Evolutionary conservation across 2,888 invertebrate genomes (phyloP).

Genomic region (Cryptops parisi): DNA sequence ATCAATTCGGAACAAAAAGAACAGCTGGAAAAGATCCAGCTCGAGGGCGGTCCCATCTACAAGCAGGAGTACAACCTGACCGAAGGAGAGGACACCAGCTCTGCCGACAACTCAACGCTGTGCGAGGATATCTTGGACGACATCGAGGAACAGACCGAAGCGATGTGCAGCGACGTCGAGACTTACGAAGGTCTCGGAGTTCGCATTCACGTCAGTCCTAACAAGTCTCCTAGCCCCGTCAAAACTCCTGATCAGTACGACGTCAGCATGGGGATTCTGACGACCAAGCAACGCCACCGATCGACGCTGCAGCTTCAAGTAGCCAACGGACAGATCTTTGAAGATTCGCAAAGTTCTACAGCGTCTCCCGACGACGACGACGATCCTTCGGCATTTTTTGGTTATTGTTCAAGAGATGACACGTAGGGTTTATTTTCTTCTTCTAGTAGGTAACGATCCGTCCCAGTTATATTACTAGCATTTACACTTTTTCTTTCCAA

Average conservation of each 20-base stretch:
- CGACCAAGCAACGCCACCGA: conserved; percentile 9
- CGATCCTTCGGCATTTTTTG: too few species aligned
- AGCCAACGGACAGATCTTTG: conserved; percentile 17
- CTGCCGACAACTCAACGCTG: conserved; percentile 21
- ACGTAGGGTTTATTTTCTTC: too few species aligned
- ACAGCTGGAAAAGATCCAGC: conserved; percentile 12
- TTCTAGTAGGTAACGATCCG: too few species aligned
- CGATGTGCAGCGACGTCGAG: conserved; percentile 9
- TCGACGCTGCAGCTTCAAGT: conserved; percentile 16
- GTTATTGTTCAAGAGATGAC: too few species aligned
- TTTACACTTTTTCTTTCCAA: too few species aligned
- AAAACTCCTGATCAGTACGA: conserved; percentile 9
- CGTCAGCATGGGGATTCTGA: conserved; percentile 5
- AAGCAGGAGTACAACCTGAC: not conserved
- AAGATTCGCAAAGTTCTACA: not conserved
- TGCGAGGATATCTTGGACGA: conserved; percentile 22
- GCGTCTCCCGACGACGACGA: not conserved
- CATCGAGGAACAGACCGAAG: conserved; percentile 8
- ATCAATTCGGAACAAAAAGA: conserved; percentile 14
- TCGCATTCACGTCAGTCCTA: conserved; percentile 14
- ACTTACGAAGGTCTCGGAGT: conserved; percentile 17
- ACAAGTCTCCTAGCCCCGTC: conserved; percentile 14
- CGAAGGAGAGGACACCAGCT: conserved; percentile 19
- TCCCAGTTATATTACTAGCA: too few species aligned
- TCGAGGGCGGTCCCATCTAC: conserved; percentile 1